These are phyloP conservation scores for Pristionchus entomophagus DNA, from an alignment of 2,888 invertebrate species.

Conservation along the genomic window DNA sequence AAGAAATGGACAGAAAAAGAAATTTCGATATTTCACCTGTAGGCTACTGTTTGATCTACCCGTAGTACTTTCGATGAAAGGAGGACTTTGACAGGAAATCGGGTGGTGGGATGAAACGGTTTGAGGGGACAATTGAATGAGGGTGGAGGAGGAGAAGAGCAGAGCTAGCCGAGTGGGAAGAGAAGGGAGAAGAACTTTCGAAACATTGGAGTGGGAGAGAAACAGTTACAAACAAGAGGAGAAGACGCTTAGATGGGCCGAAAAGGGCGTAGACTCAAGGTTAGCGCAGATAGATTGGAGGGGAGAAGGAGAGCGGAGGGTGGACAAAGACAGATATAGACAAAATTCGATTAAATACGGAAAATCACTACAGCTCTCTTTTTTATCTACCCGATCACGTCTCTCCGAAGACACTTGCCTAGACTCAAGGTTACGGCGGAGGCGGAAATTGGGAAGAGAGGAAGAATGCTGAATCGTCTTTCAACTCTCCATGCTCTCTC, in stretches of 20 bases:
- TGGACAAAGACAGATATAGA: too few relatives aligned
- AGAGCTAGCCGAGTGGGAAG: slow-evolving; percentile 22
- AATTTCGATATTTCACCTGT: not conserved
- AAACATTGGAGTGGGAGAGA: not conserved
- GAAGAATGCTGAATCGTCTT: too few relatives aligned
- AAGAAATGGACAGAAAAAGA: too few relatives aligned
- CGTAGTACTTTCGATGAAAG: not conserved
- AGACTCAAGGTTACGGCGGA: too few relatives aligned
- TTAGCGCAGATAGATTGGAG: not conserved
- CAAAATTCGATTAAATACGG: too few relatives aligned
- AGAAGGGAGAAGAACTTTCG: slow-evolving; percentile 46
- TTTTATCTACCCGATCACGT: too few relatives aligned
- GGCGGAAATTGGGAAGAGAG: too few relatives aligned
- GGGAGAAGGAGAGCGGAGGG: not conserved
- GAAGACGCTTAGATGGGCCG: too few relatives aligned
- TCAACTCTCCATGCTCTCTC: too few relatives aligned
- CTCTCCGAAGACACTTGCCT: too few relatives aligned
- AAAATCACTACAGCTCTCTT: too few relatives aligned
- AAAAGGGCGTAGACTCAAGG: slow-evolving; percentile 37
- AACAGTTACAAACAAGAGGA: slow-evolving; percentile 12
- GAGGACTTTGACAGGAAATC: not conserved
- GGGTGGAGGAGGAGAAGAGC: slow-evolving; percentile 45
- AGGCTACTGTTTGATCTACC: slow-evolving; percentile 27
- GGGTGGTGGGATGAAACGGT: not conserved
- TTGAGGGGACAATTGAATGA: slow-evolving; percentile 48